Evolutionary conservation across 1,140 invertebrate species (phyloP).

Genomic region (Drosophila virilis): DNA sequence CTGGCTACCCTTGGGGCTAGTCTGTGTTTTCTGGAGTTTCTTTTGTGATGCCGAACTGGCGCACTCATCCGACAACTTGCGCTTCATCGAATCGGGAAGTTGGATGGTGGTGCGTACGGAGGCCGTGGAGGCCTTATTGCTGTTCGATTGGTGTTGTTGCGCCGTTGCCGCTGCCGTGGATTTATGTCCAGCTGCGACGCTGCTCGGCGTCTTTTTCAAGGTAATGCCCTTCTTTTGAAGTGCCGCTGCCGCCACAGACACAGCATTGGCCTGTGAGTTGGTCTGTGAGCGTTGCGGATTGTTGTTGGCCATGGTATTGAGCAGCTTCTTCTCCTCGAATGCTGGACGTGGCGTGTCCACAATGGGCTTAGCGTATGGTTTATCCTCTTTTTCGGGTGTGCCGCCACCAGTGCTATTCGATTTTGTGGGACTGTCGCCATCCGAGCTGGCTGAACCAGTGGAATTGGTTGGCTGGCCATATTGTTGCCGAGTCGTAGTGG

Average conservation of each 20-base stretch:
- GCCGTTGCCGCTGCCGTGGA: background rate
- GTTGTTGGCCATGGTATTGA: constrained; percentile 73
- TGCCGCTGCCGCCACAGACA: constrained; percentile 66
- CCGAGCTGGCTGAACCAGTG: constrained; percentile 66
- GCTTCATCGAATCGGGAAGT: constrained; percentile 75
- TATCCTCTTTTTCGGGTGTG: constrained; percentile 76
- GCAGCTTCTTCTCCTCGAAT: constrained; percentile 76
- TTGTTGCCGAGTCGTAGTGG: constrained; percentile 4
- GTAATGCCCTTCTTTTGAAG: constrained; percentile 80
- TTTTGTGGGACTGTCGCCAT: constrained; percentile 76
- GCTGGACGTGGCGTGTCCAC: constrained; percentile 65
- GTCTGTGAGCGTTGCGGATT: constrained; percentile 43
- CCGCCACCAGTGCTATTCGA: constrained; percentile 58
- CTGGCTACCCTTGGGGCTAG: constrained; percentile 43
- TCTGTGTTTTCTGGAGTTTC: constrained; percentile 43
- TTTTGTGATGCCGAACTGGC: constrained; percentile 29
- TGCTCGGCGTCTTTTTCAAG: constrained; percentile 66
- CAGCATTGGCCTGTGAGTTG: constrained; percentile 29
- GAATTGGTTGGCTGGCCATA: constrained; percentile 54
- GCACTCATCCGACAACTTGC: constrained; percentile 73
- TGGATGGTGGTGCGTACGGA: constrained; percentile 67
- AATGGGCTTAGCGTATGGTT: constrained; percentile 49
- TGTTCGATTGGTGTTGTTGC: constrained; percentile 11
- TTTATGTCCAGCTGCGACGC: constrained; percentile 26
- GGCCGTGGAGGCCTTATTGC: constrained; percentile 20